Percentiles rank a stretch among this genome's conserved stretches.
Conservation (phyloP, 2,113 vertebrate genomes). For the Mastomys coucha region DNA sequence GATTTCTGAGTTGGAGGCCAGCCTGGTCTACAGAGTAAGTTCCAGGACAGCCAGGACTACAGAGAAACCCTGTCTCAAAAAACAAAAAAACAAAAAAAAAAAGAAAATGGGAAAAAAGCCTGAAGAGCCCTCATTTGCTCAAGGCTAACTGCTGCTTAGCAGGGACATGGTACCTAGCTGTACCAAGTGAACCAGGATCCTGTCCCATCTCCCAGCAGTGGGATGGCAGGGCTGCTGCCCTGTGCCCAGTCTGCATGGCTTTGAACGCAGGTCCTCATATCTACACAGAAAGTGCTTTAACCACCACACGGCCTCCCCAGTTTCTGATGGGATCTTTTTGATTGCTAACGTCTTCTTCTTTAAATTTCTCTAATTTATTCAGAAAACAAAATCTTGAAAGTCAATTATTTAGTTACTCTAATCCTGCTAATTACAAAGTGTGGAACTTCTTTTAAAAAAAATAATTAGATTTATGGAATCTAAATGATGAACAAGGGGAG, state of each 20-base stretch:
- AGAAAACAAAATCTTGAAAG: conserved; percentile 26
- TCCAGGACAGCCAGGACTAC: too few relatives aligned
- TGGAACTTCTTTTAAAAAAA: not conserved
- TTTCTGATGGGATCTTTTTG: not conserved
- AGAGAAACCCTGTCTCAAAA: too few relatives aligned
- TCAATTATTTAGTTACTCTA: conserved; percentile 15
- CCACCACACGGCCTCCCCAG: not conserved
- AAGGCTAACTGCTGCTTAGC: not conserved
- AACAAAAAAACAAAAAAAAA: too few relatives aligned
- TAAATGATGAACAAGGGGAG: not conserved
- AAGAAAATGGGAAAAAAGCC: not conserved
- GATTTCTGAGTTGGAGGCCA: too few relatives aligned
- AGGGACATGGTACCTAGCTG: not conserved
- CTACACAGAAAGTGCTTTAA: not conserved
- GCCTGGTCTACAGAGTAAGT: too few relatives aligned
- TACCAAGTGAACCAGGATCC: not conserved
- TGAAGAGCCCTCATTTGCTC: conserved; percentile 16
- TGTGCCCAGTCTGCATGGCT: too few relatives aligned
- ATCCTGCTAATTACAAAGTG: conserved; percentile 16
- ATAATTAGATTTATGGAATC: not conserved
- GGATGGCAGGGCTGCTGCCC: not conserved
- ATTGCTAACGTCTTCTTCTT: conserved; percentile 19
- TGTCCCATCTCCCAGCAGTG: not conserved
- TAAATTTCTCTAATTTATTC: not conserved
- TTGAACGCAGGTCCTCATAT: not conserved